Evolutionary conservation across 2,888 invertebrate genomes (phyloP), one percentile per base, ranked within the genome.

Genomic region (Erebia epiphron): DNA sequence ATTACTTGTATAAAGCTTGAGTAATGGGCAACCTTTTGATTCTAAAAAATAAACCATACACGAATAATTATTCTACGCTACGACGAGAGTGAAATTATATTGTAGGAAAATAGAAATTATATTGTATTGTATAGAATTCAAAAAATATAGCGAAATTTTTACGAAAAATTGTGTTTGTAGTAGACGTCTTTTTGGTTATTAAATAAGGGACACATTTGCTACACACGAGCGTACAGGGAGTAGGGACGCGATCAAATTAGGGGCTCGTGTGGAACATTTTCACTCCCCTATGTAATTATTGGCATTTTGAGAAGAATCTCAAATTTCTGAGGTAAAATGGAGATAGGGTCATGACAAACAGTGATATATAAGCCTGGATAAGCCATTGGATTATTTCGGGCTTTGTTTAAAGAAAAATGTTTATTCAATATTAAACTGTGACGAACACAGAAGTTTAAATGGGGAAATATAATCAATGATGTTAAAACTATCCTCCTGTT

Each of bases 281-380:
- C 78, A 81, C 86, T 83, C 89, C 87, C 88, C 86, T 79, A 79
- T 79, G 82, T 85, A 87, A 90, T 89, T 86, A 88, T 87, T 83
- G 82, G 79, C 81, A 83, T 85, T 90, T 88, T 82, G 81, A 83
- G 80, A 80, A 78, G 82, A 85, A 85, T 86, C 86, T 86, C 83
- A 81, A 84, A 83, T 83, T 82, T 82, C 80, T 79, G 79, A 79
- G 81, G 80, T 81, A 78, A 81, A 80, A 79, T 73, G 76, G 76
- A 77, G 78, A 73, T 73, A 77, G 82, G 82, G 80, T 58, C 67
- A 49, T 26, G 49, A 26, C 43, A 67, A 11, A 67, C 67, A 67
- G 49, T 35, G 67, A 13, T 21, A 43, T 21, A 14, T 11, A 1
- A 10, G 0, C 21, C 67, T 67, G 46, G 67, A 67, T 67, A 26